These are phyloP conservation scores for Dryocosmus kuriphilus DNA, from an alignment of 2,888 invertebrate species.

Conservation along the genomic window DNA sequence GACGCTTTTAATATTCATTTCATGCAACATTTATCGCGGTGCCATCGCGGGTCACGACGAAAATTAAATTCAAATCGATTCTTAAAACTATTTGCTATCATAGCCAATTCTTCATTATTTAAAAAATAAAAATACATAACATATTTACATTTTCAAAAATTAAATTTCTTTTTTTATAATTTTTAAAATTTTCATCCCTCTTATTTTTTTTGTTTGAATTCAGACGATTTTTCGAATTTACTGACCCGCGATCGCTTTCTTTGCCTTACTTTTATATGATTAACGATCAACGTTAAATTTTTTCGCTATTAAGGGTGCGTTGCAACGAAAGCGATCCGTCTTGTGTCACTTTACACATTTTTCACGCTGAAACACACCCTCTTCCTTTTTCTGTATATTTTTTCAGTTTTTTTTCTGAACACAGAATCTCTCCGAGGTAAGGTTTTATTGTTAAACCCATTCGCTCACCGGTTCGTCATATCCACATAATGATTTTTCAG, in stretches of 20 bases:
- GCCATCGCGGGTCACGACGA: constrained; percentile 61
- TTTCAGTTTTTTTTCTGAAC: constrained; percentile 17
- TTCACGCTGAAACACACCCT: constrained; percentile 5
- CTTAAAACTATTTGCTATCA: not conserved
- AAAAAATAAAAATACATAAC: no score
- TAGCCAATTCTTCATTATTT: not conserved
- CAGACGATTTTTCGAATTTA: not conserved
- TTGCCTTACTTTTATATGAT: not conserved
- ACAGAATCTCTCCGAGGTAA: constrained; percentile 34
- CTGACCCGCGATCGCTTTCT: constrained; percentile 8
- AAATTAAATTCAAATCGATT: not conserved
- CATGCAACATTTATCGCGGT: constrained; percentile 68
- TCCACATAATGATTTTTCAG: constrained; percentile 33
- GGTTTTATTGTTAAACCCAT: constrained; percentile 21
- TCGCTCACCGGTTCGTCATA: constrained; percentile 29
- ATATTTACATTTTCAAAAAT: not conserved
- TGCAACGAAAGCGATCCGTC: constrained; percentile 6
- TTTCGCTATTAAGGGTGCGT: constrained; percentile 17
- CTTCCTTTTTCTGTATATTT: constrained; percentile 5
- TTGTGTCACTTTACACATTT: not conserved
- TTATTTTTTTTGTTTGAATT: not conserved
- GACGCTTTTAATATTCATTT: constrained; percentile 66
- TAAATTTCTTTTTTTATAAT: not conserved
- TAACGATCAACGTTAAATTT: constrained; percentile 40
- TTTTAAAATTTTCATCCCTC: constrained; percentile 7